Conservation (phyloP, 2,888 invertebrate species). For the Pyrochroa serraticornis region DNA sequence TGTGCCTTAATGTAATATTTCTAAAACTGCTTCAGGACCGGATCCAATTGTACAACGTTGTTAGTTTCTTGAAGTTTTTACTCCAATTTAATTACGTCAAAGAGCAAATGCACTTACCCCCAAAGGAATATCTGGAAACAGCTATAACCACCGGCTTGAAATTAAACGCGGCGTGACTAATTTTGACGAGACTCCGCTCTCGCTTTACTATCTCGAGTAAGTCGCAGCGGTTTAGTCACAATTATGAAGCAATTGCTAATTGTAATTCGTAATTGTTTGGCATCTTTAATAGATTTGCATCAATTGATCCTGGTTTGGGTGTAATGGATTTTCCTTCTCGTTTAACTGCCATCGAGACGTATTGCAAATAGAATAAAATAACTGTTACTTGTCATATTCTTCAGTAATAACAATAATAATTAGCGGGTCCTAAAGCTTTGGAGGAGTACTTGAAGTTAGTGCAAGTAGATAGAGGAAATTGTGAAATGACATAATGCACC, state of each 20-base stretch:
- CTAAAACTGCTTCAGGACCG: neutral
- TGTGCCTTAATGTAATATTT: no score
- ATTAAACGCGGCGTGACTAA: slow-evolving; percentile 32
- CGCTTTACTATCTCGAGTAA: slow-evolving; percentile 19
- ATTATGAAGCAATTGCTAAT: slow-evolving; percentile 31
- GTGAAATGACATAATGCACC: no score
- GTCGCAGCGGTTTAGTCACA: slow-evolving; percentile 28
- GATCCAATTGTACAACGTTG: neutral
- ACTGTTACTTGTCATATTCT: no score
- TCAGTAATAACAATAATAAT: no score
- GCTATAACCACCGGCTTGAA: slow-evolving; percentile 26
- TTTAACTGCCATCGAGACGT: neutral
- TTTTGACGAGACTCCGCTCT: slow-evolving; percentile 18
- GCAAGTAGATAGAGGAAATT: no score
- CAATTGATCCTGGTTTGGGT: neutral
- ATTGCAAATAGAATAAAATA: no score
- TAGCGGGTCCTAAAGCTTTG: no score
- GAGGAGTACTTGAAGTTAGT: no score
- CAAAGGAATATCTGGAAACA: slow-evolving; percentile 17
- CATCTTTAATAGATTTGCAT: slow-evolving; percentile 9
- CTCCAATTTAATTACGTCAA: slow-evolving; percentile 25
- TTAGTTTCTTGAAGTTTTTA: slow-evolving; percentile 8
- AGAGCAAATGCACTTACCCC: slow-evolving; percentile 18
- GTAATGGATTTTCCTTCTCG: neutral
- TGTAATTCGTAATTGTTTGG: slow-evolving; percentile 30